phyloP scores from a whole-genome alignment of 2,888 invertebrate species.

The Synanthedon vespiformis region DNA sequence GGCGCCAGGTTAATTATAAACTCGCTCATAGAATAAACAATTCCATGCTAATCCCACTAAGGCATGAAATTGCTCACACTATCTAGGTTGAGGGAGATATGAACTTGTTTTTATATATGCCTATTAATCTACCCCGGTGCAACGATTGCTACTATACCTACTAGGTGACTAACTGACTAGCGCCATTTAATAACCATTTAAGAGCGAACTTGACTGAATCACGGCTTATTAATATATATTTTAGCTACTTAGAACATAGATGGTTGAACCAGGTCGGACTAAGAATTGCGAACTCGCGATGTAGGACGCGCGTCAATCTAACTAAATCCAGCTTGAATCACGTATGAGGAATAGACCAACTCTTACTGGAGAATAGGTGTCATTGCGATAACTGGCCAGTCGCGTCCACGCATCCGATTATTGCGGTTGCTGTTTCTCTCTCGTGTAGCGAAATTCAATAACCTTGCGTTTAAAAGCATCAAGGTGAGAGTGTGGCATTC shows the following conservation, averaged over 20 bases:
- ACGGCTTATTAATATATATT: too few relatives aligned
- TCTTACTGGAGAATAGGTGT: constrained; percentile 55
- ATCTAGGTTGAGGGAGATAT: neutral
- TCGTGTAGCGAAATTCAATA: constrained; percentile 8
- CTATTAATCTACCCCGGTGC: neutral
- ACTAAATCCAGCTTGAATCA: constrained; percentile 41
- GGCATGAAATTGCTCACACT: constrained; percentile 34
- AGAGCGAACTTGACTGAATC: neutral
- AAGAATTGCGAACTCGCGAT: neutral
- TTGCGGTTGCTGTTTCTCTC: constrained; percentile 46
- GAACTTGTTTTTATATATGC: neutral
- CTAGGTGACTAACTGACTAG: neutral
- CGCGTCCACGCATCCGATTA: constrained; percentile 61
- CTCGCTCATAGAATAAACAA: constrained; percentile 36
- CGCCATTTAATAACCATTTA: neutral
- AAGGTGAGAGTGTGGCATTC: constrained; percentile 23
- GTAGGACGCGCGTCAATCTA: constrained; percentile 46
- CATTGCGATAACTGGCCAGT: constrained; percentile 61
- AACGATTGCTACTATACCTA: neutral
- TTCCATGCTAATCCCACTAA: constrained; percentile 38
- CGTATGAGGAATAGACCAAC: constrained; percentile 42
- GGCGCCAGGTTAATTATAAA: constrained; percentile 56
- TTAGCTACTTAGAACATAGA: too few relatives aligned
- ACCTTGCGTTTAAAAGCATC: constrained; percentile 40
- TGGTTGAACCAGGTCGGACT: too few relatives aligned